These are phyloP conservation scores for Platichthys stellatus DNA, from an alignment of 2,113 vertebrate species.

Conservation along the genomic window DNA sequence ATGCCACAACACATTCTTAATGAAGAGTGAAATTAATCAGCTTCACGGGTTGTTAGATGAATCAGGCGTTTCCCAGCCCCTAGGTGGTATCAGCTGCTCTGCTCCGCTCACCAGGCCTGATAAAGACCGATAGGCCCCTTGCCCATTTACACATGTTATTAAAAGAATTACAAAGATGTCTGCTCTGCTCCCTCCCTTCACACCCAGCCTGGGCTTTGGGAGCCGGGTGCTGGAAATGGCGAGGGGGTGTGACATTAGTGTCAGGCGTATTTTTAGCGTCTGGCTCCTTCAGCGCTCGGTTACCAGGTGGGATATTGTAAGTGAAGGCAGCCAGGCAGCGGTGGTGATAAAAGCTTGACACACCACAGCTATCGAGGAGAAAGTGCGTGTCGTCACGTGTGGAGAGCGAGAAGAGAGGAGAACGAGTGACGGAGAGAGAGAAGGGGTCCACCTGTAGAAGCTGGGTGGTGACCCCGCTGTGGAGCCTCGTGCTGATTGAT, in stretches of 20 bases:
- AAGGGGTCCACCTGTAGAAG: constrained; percentile 37
- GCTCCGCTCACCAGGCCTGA: constrained; percentile 70
- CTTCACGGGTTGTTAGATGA: constrained; percentile 81
- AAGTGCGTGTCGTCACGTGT: constrained; percentile 2
- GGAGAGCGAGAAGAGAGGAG: constrained; percentile 14
- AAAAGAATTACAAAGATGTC: constrained; percentile 82
- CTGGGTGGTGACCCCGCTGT: constrained; percentile 27
- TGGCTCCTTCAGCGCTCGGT: constrained; percentile 43
- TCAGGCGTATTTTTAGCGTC: constrained; percentile 72
- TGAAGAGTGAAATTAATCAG: constrained; percentile 87
- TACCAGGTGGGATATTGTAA: constrained; percentile 67
- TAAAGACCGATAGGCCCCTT: constrained; percentile 79
- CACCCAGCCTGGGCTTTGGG: constrained; percentile 66
- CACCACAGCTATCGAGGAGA: constrained; percentile 20
- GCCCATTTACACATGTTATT: constrained; percentile 81
- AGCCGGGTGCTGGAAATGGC: constrained; percentile 70
- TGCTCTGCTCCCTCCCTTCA: constrained; percentile 65
- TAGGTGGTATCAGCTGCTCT: constrained; percentile 80
- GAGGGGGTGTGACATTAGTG: constrained; percentile 66
- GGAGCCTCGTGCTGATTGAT: constrained; percentile 65
- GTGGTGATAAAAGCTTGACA: constrained; percentile 55
- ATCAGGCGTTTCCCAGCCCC: constrained; percentile 81
- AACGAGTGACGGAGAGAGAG: constrained; percentile 16
- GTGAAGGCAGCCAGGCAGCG: constrained; percentile 46
- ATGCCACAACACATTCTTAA: constrained; percentile 81